phyloP scores from a whole-genome alignment of 2,888 invertebrate genomes.

The Cerceris rybyensis region DNA sequence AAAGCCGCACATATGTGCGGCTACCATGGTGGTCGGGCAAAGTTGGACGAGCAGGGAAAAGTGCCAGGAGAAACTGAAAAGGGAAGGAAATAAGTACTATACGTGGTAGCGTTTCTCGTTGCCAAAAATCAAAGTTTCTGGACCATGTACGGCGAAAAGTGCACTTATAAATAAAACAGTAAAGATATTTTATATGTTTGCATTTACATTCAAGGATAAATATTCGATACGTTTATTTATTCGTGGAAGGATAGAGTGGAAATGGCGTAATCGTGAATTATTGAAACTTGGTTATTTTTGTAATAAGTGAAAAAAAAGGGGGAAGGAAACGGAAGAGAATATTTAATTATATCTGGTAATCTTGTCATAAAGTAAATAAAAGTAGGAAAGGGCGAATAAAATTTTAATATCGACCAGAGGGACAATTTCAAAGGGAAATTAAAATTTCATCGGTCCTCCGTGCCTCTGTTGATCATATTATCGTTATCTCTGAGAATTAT shows the following conservation, averaged over 20 bases:
- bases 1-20: constrained; percentile 36
- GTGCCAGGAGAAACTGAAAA: constrained; percentile 60
- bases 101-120: constrained; percentile 35
- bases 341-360: constrained; percentile 44
- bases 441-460: constrained; percentile 37
- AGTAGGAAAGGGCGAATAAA: constrained; percentile 26
- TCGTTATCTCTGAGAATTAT: constrained; percentile 13
- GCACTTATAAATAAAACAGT: constrained; percentile 25
- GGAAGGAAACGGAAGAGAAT: constrained; percentile 28
- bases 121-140: constrained; percentile 65
- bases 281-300: too few species aligned
- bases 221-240: constrained; percentile 36
- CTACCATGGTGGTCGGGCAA: constrained; percentile 29
- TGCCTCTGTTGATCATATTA: constrained; percentile 8
- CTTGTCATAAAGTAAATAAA: constrained; percentile 49
- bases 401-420: constrained; percentile 24
- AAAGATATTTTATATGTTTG: neutral
- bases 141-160: constrained; percentile 28
- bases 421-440: constrained; percentile 4
- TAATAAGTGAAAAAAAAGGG: constrained; percentile 11
- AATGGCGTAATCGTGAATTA: neutral
- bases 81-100: constrained; percentile 57
- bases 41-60: constrained; percentile 63
- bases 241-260: constrained; percentile 7
- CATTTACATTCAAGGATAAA: constrained; percentile 37